These are phyloP conservation scores for Aromia moschata DNA, from an alignment of 2,888 invertebrate species.

Conservation along the genomic window DNA sequence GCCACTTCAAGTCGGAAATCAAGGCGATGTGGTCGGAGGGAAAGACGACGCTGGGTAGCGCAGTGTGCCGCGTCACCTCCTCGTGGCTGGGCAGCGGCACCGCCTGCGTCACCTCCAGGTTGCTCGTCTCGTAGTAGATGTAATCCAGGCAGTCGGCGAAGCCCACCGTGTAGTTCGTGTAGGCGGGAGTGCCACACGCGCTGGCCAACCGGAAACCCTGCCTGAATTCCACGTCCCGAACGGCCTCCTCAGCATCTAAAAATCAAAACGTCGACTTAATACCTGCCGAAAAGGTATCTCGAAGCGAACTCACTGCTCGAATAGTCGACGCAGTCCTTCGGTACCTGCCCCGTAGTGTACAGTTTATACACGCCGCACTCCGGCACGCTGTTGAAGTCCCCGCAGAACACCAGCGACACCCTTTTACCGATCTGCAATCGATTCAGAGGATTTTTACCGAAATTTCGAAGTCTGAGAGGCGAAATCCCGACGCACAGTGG, in stretches of 20 bases:
- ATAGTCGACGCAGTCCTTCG: constrained; percentile 77
- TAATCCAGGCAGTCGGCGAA: constrained; percentile 94
- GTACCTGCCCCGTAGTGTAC: constrained; percentile 75
- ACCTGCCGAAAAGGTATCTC: too few species aligned
- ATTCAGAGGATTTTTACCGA: too few species aligned
- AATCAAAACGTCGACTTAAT: too few species aligned
- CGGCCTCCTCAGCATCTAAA: constrained; percentile 72
- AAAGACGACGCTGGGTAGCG: constrained; percentile 87
- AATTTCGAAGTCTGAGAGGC: too few species aligned
- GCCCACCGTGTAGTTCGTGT: constrained; percentile 84
- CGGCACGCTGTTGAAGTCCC: constrained; percentile 94
- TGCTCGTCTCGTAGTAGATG: constrained; percentile 80
- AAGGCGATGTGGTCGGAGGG: constrained; percentile 96
- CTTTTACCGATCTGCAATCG: constrained; percentile 60
- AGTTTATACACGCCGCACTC: constrained; percentile 84
- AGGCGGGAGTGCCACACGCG: constrained; percentile 86
- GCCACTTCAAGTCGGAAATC: constrained; percentile 79
- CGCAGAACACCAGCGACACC: constrained; percentile 82
- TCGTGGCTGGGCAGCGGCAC: constrained; percentile 84
- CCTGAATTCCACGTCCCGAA: constrained; percentile 69
- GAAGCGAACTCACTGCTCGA: constrained; percentile 78
- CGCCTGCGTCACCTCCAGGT: constrained; percentile 72
- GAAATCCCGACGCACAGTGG: too few species aligned
- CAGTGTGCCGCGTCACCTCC: constrained; percentile 77
- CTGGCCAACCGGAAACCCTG: constrained; percentile 76